Evolutionary conservation across 1,140 invertebrate genomes (phyloP).

Genomic region (Paralvinella palmiformis): DNA sequence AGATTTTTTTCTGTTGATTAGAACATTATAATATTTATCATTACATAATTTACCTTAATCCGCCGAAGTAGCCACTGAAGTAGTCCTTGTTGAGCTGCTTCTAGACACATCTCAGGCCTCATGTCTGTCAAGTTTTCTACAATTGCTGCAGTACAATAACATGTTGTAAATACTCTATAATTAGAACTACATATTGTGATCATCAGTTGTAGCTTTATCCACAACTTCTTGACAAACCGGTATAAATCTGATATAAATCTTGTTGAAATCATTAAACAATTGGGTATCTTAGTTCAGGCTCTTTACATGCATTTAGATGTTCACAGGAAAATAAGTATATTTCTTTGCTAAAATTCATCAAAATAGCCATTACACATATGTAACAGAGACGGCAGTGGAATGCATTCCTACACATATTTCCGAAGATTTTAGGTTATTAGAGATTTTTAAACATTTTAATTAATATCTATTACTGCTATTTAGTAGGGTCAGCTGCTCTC

Average conservation of each 20-base stretch:
- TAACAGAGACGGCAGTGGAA: too few relatives aligned
- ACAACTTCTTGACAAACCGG: background rate
- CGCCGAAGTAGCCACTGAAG: slow-evolving; percentile 88
- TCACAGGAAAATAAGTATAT: too few relatives aligned
- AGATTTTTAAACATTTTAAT: too few relatives aligned
- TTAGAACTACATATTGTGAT: slow-evolving; percentile 11
- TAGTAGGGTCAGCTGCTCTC: too few relatives aligned
- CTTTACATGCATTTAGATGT: background rate
- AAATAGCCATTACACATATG: too few relatives aligned
- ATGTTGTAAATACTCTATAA: slow-evolving; percentile 13
- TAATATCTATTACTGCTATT: too few relatives aligned
- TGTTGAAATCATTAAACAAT: background rate
- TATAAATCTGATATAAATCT: background rate
- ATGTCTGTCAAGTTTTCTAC: slow-evolving; percentile 67
- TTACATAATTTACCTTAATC: too few relatives aligned
- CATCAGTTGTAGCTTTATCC: background rate
- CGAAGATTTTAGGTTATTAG: too few relatives aligned
- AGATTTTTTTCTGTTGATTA: too few relatives aligned
- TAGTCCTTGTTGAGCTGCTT: slow-evolving; percentile 78
- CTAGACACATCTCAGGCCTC: slow-evolving; percentile 70
- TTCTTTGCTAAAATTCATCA: too few relatives aligned
- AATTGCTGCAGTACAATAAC: slow-evolving; percentile 38
- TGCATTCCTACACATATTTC: too few relatives aligned
- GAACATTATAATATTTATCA: too few relatives aligned
- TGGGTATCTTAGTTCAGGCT: background rate